Evolutionary conservation across 2,888 invertebrate species (phyloP).

Genomic region (Esperia sulphurella): DNA sequence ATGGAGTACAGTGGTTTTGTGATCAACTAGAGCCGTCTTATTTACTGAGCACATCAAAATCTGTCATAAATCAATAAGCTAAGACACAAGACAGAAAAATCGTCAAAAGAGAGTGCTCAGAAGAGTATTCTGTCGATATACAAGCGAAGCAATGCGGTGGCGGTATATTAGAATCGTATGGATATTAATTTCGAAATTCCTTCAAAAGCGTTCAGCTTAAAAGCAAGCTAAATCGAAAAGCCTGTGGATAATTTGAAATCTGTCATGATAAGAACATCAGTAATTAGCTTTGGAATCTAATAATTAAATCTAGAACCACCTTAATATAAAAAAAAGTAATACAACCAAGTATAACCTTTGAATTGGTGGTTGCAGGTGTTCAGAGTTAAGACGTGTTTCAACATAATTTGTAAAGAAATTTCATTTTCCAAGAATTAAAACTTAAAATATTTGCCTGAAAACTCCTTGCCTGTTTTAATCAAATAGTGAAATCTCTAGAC

Average conservation of each 20-base stretch:
- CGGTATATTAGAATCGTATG: constrained; percentile 22
- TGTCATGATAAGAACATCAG: constrained; percentile 47
- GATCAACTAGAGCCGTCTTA: not conserved
- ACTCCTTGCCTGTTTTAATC: no score
- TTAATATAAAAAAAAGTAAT: no score
- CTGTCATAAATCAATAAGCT: not conserved
- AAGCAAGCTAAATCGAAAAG: constrained; percentile 14
- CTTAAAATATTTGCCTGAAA: no score
- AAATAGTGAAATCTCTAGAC: no score
- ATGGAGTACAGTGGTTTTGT: no score
- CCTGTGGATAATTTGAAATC: constrained; percentile 19
- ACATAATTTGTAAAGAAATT: no score
- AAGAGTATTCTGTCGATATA: not conserved
- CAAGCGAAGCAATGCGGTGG: constrained; percentile 47
- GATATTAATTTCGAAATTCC: constrained; percentile 27
- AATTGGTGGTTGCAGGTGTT: no score
- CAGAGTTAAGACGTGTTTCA: no score
- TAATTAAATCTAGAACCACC: no score
- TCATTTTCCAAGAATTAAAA: no score
- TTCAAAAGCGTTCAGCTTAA: constrained; percentile 17
- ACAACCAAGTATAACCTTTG: no score
- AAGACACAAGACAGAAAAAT: not conserved
- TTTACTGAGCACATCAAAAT: not conserved
- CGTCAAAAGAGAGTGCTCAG: not conserved
- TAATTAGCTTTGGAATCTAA: not conserved